Conservation (phyloP, 2,888 invertebrate genomes). For the Cheilosia vulpina region DNA sequence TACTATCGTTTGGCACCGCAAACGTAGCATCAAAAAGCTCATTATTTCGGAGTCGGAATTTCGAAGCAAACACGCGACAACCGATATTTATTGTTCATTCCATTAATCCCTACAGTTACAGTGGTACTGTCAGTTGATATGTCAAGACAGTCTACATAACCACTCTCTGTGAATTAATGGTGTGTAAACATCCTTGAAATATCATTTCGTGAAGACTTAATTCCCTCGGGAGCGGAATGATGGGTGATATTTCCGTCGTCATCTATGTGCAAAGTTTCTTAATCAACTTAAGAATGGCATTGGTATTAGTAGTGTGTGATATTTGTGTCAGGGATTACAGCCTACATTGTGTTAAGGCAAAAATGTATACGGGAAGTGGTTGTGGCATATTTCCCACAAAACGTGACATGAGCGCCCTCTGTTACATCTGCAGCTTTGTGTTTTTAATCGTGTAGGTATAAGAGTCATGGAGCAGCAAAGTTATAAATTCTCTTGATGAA, state of each 20-base stretch:
- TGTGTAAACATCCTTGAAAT: constrained; percentile 61
- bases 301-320: constrained; percentile 21
- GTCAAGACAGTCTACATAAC: constrained; percentile 50
- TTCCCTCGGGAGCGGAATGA: constrained; percentile 16
- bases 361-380: neutral
- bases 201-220: constrained; percentile 57
- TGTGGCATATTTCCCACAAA: constrained; percentile 37
- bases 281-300: constrained; percentile 48
- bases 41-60: too few relatives aligned
- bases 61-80: constrained; percentile 25
- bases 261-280: constrained; percentile 41
- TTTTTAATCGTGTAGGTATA: too few relatives aligned
- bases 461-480: constrained; percentile 6
- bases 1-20: too few relatives aligned
- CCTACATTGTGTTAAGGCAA: constrained; percentile 21
- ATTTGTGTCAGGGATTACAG: constrained; percentile 38
- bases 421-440: too few relatives aligned
- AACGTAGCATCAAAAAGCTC: too few relatives aligned
- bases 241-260: constrained; percentile 16
- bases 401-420: neutral
- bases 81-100: constrained; percentile 64
- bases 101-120: constrained; percentile 13
- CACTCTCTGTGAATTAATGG: constrained; percentile 54
- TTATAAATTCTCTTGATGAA: constrained; percentile 36
- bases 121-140: constrained; percentile 10